Evolutionary conservation across 1,140 invertebrate genomes (phyloP), one percentile per base, ranked within the genome.

Genomic region (Megalonaias nervosa): DNA sequence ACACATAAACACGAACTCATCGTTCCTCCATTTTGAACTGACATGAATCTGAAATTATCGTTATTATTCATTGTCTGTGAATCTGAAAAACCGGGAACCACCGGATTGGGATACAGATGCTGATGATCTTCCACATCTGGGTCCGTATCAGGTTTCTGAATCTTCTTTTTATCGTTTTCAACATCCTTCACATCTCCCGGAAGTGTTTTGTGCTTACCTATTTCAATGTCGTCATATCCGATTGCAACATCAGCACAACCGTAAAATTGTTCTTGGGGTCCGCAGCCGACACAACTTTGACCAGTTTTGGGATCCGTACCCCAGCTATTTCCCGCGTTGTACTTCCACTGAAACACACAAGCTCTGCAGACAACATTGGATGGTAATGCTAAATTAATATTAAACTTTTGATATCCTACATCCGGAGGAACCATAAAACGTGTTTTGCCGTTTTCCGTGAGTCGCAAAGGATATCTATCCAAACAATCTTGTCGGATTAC

Each of bases 341-440:
- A 91, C 75, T 88, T 86, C 90, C 89, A 90, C 71, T 90, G 90
- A n/a, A 91, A 81, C 1, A 90, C 85, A 80, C 90, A 91, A 38
- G 85, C 88, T 23, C 76, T 67, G 74, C 90, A 91, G 23, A 58
- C 81, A 0, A 91, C 69, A 70, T 77, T 79, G n/a, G 73, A n/a
- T 19, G 90, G 90, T 1, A 90, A 74, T 15, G 58, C 68, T 2
- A 88, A 68, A 57, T 83, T 82, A 19, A 87, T 59, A 15, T 65
- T 57, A 23, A 87, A 64, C 70, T 75, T 81, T 62, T 81, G 75
- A 26, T 81, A 77, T 11, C 71, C 69, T 26, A 70, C 72, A 59
- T 79, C 68, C 48, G 70, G 72, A 15, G 79, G 79, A 6, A 88
- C 82, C 6, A 17, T 57, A 69, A 77, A 86, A 56, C 74, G 74